phyloP scores from a whole-genome alignment of 2,888 invertebrate genomes.

The Ischnus inquisitorius region DNA sequence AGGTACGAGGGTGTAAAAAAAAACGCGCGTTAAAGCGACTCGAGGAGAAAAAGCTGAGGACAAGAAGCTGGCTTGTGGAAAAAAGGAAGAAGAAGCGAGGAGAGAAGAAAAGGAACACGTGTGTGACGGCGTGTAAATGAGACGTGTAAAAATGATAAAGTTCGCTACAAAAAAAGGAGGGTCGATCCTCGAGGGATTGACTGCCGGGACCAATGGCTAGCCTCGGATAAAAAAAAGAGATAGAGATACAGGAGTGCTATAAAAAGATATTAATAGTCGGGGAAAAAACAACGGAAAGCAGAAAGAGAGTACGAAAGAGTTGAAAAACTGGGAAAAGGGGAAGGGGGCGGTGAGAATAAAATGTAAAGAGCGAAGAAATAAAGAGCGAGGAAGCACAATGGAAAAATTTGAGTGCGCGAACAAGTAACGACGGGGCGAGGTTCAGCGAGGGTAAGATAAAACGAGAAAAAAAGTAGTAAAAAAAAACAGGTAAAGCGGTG shows the following conservation, averaged over 20 bases:
- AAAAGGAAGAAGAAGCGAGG: constrained; percentile 10
- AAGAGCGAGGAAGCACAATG: constrained; percentile 37
- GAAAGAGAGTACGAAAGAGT: background rate
- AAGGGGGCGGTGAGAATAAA: constrained; percentile 14
- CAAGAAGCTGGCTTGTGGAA: constrained; percentile 4
- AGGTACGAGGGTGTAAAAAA: constrained; percentile 46
- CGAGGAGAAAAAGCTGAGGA: constrained; percentile 16
- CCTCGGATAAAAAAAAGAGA: constrained; percentile 10
- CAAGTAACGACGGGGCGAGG: constrained; percentile 36
- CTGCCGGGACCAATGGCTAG: constrained; percentile 29
- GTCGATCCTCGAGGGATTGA: constrained; percentile 54
- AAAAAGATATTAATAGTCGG: constrained; percentile 44
- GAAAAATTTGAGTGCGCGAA: constrained; percentile 43
- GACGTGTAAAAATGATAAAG: constrained; percentile 59
- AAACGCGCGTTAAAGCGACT: background rate
- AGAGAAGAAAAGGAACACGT: background rate
- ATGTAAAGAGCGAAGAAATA: constrained; percentile 3
- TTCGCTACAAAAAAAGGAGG: constrained; percentile 14
- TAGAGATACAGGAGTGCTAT: constrained; percentile 9
- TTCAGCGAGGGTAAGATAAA: constrained; percentile 34
- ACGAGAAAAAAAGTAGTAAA: constrained; percentile 19
- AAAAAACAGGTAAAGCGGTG: constrained; percentile 47
- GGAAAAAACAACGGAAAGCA: background rate
- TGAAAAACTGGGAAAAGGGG: too few relatives aligned
- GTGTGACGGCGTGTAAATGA: constrained; percentile 64